phyloP scores from a whole-genome alignment of 2,113 vertebrate species.

The Maccullochella peelii region DNA sequence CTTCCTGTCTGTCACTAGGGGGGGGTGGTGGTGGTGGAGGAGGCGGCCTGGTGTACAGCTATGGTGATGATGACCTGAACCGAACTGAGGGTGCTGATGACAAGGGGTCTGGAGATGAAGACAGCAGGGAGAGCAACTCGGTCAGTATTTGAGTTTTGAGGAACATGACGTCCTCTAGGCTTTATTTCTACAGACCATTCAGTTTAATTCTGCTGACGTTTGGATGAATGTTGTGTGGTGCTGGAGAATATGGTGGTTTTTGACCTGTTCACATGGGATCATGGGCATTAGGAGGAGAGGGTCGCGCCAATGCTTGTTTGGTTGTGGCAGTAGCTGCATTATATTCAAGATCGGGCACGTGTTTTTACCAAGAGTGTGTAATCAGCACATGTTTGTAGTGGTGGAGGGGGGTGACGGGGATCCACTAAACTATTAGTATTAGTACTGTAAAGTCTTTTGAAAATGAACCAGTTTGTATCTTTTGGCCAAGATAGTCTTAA shows the following conservation, averaged over 20 bases:
- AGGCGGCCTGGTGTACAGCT: constrained; percentile 89
- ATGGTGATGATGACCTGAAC: constrained; percentile 90
- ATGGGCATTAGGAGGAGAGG: background rate
- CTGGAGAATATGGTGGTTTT: background rate
- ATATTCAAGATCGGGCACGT: background rate
- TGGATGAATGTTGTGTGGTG: background rate
- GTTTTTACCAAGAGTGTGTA: background rate
- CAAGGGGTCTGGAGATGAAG: constrained; percentile 89
- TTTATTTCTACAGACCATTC: background rate
- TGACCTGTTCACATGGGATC: background rate
- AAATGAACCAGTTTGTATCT: background rate
- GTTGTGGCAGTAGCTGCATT: background rate
- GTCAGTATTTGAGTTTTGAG: constrained; percentile 80
- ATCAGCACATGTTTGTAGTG: background rate
- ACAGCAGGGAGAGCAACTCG: constrained; percentile 93
- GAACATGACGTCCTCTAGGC: rapidly evolving
- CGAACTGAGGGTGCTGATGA: constrained; percentile 84
- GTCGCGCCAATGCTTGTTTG: background rate
- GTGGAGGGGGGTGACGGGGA: background rate
- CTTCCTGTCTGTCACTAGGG: constrained; percentile 67
- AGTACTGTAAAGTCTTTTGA: background rate
- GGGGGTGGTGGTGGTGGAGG: constrained; percentile 76
- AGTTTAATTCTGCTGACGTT: background rate
- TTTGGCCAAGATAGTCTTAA: background rate
- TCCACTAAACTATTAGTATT: background rate